Conservation (phyloP, 2,888 invertebrate genomes). For the Synanthedon formicaeformis region DNA sequence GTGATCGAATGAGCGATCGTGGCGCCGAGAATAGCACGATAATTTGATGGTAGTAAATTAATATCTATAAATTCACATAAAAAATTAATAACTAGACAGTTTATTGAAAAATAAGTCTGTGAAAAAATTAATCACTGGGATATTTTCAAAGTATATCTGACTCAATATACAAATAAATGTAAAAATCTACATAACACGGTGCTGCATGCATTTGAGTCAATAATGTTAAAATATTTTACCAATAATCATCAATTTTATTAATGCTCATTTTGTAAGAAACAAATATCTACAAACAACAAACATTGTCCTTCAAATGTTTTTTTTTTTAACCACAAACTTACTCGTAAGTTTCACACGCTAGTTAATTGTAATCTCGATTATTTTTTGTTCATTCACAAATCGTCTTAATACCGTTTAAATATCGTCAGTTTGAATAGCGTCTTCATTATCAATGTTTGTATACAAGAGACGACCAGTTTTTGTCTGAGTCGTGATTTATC, state of each 20-base stretch:
- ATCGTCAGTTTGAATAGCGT: conserved; percentile 29
- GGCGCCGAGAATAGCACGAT: not conserved
- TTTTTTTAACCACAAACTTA: not conserved
- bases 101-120: too few species aligned
- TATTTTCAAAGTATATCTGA: too few species aligned
- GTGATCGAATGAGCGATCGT: conserved; percentile 28
- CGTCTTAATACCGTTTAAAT: conserved; percentile 11
- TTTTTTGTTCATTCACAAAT: not conserved
- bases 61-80: too few species aligned
- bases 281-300: not conserved
- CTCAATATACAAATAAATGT: too few species aligned
- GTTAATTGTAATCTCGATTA: not conserved
- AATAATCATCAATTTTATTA: too few species aligned
- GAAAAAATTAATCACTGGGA: too few species aligned
- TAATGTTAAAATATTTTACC: too few species aligned
- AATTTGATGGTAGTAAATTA: not conserved
- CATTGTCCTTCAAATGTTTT: not conserved
- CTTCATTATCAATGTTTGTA: conserved; percentile 40
- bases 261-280: too few species aligned
- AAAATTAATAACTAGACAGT: too few species aligned
- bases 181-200: too few species aligned
- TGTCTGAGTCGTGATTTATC: conserved; percentile 55
- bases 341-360: too few species aligned
- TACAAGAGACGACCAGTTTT: conserved; percentile 39
- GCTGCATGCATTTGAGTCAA: too few species aligned